Evolutionary conservation across 2,797 vertebrate species (phyloP), one percentile per base, ranked within the genome.

Genomic region (Euphonia xanthogaster): DNA sequence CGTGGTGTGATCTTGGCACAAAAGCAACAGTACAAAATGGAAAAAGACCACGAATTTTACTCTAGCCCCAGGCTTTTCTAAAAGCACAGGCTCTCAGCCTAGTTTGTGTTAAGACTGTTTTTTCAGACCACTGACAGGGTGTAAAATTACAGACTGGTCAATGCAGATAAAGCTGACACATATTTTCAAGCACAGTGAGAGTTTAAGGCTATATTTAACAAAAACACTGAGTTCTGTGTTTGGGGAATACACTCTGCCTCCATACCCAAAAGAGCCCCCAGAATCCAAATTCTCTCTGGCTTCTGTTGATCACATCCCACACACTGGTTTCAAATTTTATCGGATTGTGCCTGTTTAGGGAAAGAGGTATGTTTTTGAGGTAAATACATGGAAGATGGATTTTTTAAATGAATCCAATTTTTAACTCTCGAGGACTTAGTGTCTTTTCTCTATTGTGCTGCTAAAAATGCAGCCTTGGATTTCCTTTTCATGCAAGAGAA

Each of bases 171-270:
- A 88, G 87, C 91, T 95, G 95, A 95, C 73, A 51, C 40, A 22
- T 88, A 21, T 73, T 81, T 94, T 39, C 17, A 73, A 50, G 85
- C 83, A 90, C 73, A 88, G 93, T 1, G 16, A 82, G 66, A 90
- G 65, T 94, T 92, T 95, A 61, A 80, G 83, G 87, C 93, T 96
- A 90, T 96, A 96, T 94, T 96, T 95, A 95, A 96, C 87, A 86
- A 95, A 97, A 97, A 42, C 80, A 61, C 44, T 1, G 53, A 90
- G 87, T 94, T 96, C 91, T 95, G 88, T 73, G 35, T 86, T 95
- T 91, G 76, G 54, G 84, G 63, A 67, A 77, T 86, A 60, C 37
- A 54, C 63, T 79, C 75, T 78, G 75, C 76, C 50, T 91, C 86
- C 0, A 0, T 45, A 44, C 12, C 57, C 58, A 53, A 50, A 79